A percentile compares a stretch with the other conserved stretches of the same genome.
phyloP scores from a whole-genome alignment of 2,113 vertebrate genomes.

The Toxotes jaculatrix region DNA sequence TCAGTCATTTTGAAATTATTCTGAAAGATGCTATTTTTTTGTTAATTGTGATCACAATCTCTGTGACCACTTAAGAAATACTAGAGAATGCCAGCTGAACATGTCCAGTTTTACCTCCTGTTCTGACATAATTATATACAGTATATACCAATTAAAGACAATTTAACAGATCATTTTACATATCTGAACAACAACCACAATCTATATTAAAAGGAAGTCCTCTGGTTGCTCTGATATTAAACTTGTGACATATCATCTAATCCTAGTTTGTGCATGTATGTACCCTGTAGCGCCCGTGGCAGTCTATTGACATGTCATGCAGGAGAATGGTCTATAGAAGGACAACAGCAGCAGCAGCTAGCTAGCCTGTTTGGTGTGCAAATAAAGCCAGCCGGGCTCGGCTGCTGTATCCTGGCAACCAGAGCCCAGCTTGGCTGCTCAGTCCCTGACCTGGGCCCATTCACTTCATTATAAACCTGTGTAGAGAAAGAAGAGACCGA shows the following conservation, averaged over 20 bases:
- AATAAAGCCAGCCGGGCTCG: slow-evolving; percentile 81
- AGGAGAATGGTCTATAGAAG: slow-evolving; percentile 48
- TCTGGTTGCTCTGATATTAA: not conserved
- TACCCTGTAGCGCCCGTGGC: slow-evolving; percentile 18
- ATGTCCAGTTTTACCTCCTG: too few relatives aligned
- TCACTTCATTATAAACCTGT: slow-evolving; percentile 87
- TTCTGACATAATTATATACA: too few relatives aligned
- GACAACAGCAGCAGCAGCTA: slow-evolving; percentile 62
- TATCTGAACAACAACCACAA: not conserved
- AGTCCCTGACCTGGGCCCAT: slow-evolving; percentile 85
- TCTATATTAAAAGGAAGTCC: not conserved
- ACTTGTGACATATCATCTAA: slow-evolving; percentile 7
- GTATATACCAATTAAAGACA: not conserved
- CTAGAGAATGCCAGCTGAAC: too few relatives aligned
- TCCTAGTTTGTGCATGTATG: slow-evolving; percentile 23
- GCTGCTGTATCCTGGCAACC: slow-evolving; percentile 88
- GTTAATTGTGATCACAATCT: not conserved
- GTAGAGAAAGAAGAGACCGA: slow-evolving; percentile 83
- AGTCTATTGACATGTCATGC: slow-evolving; percentile 75
- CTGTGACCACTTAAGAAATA: not conserved
- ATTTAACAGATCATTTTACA: not conserved
- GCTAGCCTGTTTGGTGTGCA: slow-evolving; percentile 83
- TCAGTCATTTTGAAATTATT: not conserved
- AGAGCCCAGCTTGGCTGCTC: slow-evolving; percentile 76
- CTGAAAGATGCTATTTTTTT: not conserved